Evolutionary conservation across 2,888 invertebrate genomes (phyloP).

Genomic region (Tinea semifulvella): DNA sequence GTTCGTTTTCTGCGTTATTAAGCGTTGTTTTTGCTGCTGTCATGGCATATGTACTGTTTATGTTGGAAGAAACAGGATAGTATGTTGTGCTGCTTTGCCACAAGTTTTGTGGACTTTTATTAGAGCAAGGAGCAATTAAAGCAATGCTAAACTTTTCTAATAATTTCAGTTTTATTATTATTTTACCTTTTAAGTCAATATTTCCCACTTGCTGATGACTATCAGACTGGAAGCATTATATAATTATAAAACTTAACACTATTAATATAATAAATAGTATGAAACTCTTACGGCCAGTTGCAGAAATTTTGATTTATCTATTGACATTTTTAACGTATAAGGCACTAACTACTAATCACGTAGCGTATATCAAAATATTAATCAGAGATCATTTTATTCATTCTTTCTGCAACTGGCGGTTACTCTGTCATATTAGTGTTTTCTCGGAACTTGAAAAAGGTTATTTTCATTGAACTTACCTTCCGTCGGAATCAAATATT

Average conservation of each 20-base stretch:
- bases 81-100: constrained; percentile 29
- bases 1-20: constrained; percentile 33
- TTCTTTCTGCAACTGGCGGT: too few species aligned
- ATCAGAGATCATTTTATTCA: too few species aligned
- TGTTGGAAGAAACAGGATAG: constrained; percentile 27
- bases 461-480: too few species aligned
- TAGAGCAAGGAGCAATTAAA: constrained; percentile 47
- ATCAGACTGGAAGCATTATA: background rate
- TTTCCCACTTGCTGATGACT: constrained; percentile 24
- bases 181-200: constrained; percentile 52
- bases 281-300: too few species aligned
- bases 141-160: constrained; percentile 54
- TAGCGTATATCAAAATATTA: too few species aligned
- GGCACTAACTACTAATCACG: too few species aligned
- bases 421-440: too few species aligned
- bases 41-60: constrained; percentile 36
- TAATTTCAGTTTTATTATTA: constrained; percentile 50
- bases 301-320: too few species aligned
- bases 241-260: background rate
- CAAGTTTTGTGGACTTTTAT: constrained; percentile 28
- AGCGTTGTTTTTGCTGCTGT: constrained; percentile 30
- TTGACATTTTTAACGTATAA: too few species aligned
- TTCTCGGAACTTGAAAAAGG: too few species aligned
- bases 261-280: too few species aligned
- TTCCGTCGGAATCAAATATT: too few species aligned